Evolutionary conservation across 2,797 vertebrate species (phyloP), one percentile per base, ranked within the genome.

Genomic region (Intellagama lesueurii): DNA sequence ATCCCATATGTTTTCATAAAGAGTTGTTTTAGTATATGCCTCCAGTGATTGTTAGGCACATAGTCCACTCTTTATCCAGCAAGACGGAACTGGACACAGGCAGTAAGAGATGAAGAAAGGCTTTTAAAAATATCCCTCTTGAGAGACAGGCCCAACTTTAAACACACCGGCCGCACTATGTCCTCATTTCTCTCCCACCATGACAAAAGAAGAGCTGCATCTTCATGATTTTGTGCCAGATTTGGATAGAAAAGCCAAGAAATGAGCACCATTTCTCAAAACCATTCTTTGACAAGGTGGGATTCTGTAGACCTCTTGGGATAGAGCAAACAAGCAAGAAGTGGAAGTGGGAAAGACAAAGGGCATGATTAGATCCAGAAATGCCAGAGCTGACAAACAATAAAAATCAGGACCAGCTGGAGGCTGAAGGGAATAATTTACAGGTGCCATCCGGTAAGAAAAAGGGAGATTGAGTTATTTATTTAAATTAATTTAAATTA

Each of bases 31-130:
- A 28, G 35, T 24, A 14, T 30, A 75, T 1, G 30, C 44, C 30
- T 64, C 79, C 66, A 40, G 44, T 70, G 87, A 88, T 32, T 64
- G 60, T 47, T 85, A 14, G 9, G 2, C 9, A 56, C 52, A 9
- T 12, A 56, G 83, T 56, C 44, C 40, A 26, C 17, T 78, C 91
- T 88, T 56, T 60, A 91, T 52, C 32, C 56, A 88, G 66, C 85
- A 85, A 66, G 85, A 73, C 49, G 2, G 22, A 76, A 77, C 52
- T 66, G 24, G 16, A 16, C 49, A 7, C n/a, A 69, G 26, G 28
- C 79, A 66, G 40, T 9, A 56, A 16, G 7, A 91, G 77, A 7
- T 79, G 32, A 72, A 70, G 0, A 3, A 47, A 86, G 17, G 35
- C 7, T 14, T 24, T 40, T 5, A 80, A 44, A 79, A 80, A n/a